Base-by-base conservation (phyloP, 2,888 invertebrate species). In the Amphipyra tragopoginis region DNA sequence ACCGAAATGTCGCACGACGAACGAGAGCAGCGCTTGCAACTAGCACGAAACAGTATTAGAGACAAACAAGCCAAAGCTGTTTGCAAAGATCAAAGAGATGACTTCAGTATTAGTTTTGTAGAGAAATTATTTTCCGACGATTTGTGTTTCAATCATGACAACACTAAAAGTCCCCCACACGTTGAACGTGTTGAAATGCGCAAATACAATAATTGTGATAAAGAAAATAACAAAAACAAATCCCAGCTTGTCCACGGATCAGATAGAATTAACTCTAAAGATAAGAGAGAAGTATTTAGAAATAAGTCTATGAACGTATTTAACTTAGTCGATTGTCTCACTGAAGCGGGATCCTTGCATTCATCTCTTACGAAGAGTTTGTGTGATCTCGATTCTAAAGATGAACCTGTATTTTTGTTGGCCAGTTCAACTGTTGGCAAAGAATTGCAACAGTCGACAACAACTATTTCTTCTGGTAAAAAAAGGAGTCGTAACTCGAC, bases 241-340 rank as follows among this genome's bases (percentile, higher is more conserved):
- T 79, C 88, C 29, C 88, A 87, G 67, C 72, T 86, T 29, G 78
- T 88, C 54, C 86, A 89, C 34, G 87, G 84, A 40, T 79, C 86
- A 34, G 76, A 86, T 72, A 87, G 83, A 83, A 72, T 81, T 53
- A 87, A 86, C 71, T 79, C 79, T 56, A 93, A 92, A 81, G 92
- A 92, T 79, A 94, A 94, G 71, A 86, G 94, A 82, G 94, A 94
- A 86, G 94, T 94, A 15, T 94, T 94, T 88, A 91, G 88, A 83
- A 94, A 94, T 87, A 94, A 93, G 79, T 94, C 94, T 40, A 91
- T 93, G 80, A 94, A 94, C 73, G 92, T 94, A 55, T 94, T 93
- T 81, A 94, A 93, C 75, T 86, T 94, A 80, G 94, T 93, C 8
- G 94, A 94, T 80, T 93, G 93, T 73, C 83, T 94, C 51, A 87